phyloP scores from a whole-genome alignment of 2,888 invertebrate species.

The Melinaea menophilus region DNA sequence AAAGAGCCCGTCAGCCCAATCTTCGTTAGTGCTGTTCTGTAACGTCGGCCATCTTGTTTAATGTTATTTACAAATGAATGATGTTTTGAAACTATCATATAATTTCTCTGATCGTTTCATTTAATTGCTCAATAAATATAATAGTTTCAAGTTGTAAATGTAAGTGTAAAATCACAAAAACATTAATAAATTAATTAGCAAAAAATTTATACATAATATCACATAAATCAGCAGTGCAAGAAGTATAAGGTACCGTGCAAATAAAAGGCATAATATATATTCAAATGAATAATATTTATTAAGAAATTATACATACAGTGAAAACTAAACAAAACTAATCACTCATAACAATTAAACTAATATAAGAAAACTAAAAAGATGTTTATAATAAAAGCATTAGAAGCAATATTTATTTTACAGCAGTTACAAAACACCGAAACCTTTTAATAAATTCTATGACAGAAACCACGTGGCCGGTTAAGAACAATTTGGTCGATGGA shows the following conservation, averaged over 20 bases:
- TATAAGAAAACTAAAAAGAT: background rate
- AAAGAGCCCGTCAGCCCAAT: constrained; percentile 67
- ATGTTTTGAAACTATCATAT: constrained; percentile 28
- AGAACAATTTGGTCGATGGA: too few species aligned
- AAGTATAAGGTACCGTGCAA: constrained; percentile 34
- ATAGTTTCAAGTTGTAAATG: constrained; percentile 17
- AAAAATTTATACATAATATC: constrained; percentile 8
- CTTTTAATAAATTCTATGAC: background rate
- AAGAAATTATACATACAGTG: constrained; percentile 37
- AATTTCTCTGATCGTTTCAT: constrained; percentile 18
- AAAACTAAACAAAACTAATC: constrained; percentile 32
- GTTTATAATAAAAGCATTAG: constrained; percentile 50
- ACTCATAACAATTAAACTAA: background rate
- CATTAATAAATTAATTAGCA: background rate
- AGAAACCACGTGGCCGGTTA: background rate
- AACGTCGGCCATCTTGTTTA: constrained; percentile 64
- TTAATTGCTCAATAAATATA: constrained; percentile 21
- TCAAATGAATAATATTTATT: constrained; percentile 50
- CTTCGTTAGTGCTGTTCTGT: constrained; percentile 69
- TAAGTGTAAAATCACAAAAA: background rate
- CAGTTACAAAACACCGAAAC: constrained; percentile 31
- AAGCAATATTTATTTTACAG: constrained; percentile 55
- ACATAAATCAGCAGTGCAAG: constrained; percentile 21
- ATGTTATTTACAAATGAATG: constrained; percentile 65
- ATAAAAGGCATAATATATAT: constrained; percentile 45